Base-by-base conservation (phyloP, 2,113 vertebrate species). In the Pardalotus punctatus region DNA sequence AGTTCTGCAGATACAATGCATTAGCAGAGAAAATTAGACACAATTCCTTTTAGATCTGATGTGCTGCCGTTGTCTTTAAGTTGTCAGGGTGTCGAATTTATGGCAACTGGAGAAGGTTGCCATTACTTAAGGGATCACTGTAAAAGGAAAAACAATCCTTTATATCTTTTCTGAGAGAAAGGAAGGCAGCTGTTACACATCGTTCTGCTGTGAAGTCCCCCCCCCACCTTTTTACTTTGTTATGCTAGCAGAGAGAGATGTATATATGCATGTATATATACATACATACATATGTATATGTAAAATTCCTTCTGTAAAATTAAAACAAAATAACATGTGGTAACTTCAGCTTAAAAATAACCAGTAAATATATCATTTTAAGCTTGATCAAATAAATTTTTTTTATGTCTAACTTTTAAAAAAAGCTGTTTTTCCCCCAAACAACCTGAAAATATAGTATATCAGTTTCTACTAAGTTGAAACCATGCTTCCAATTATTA, bases 61-160 rank as follows among this genome's bases (percentile, higher is more conserved):
- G 97, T 83, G 90, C 86, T 57, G 83, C 97, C 54, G 40, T 98
- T 98, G 98, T 98, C 98, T 98, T 98, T 97, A 97, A 97, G 96
- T 98, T 98, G 96, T 96, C 94, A 94, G 93, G 85, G 97, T 95
- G 97, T 97, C 88, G 50, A 98, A 97, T 97, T 96, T 97, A 96
- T 66, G 89, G 96, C 97, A 82, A 97, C 88, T 96, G 95, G 97
- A 98, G 96, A 98, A 97, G 94, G 97, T 95, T 97, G 88, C 94
- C 94, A 86, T 96, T 96, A 97, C 96, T 97, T 85, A 83, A 92
- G 47, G 74, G 96, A 95, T 97, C 97, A 97, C 97, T 92, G 95
- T 95, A 97, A 97, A 97, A 96, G 73, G 71, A 83, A 94, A 82
- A 89, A 87, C 95, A 97, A 96, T 94, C 97, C 86, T 71, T 87